These are phyloP conservation scores for Yponomeuta sedellus DNA, from an alignment of 2,888 invertebrate genomes.

Conservation along the genomic window DNA sequence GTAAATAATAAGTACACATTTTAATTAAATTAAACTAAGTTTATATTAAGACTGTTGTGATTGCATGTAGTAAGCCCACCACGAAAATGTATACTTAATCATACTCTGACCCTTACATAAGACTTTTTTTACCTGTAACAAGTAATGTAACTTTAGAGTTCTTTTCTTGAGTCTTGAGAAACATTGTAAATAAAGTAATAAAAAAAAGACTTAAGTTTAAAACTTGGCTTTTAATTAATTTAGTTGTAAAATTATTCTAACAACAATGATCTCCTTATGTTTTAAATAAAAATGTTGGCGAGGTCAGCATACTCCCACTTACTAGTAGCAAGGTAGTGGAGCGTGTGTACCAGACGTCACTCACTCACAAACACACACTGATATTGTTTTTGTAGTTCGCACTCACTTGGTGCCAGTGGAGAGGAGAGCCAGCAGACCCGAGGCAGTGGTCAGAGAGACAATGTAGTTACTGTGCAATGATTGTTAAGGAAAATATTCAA, in stretches of 20 bases:
- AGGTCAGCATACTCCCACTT: slow-evolving; percentile 1
- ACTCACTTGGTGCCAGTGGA: slow-evolving; percentile 91
- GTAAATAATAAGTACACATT: slow-evolving; percentile 11
- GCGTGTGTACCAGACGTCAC: slow-evolving; percentile 5
- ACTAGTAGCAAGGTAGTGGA: neutral
- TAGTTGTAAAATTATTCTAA: slow-evolving; percentile 35
- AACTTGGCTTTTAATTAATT: slow-evolving; percentile 41
- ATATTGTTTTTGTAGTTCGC: slow-evolving; percentile 17
- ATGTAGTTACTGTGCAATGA: slow-evolving; percentile 85
- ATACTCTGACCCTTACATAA: neutral
- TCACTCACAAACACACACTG: slow-evolving; percentile 13
- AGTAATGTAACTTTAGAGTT: slow-evolving; percentile 9
- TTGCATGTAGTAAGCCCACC: slow-evolving; percentile 16
- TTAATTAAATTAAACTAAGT: slow-evolving; percentile 3
- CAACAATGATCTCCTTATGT: slow-evolving; percentile 25
- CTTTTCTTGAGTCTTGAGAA: neutral
- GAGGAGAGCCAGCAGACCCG: slow-evolving; percentile 93
- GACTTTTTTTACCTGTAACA: neutral
- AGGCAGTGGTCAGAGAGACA: slow-evolving; percentile 91
- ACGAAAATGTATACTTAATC: neutral
- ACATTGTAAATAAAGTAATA: slow-evolving; percentile 64
- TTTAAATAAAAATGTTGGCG: slow-evolving; percentile 11
- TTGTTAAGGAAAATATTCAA: slow-evolving; percentile 27
- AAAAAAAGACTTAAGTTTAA: slow-evolving; percentile 46
- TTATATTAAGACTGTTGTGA: slow-evolving; percentile 12